Conservation (phyloP, 1,140 invertebrate species). For the Eurosta solidaginis region DNA sequence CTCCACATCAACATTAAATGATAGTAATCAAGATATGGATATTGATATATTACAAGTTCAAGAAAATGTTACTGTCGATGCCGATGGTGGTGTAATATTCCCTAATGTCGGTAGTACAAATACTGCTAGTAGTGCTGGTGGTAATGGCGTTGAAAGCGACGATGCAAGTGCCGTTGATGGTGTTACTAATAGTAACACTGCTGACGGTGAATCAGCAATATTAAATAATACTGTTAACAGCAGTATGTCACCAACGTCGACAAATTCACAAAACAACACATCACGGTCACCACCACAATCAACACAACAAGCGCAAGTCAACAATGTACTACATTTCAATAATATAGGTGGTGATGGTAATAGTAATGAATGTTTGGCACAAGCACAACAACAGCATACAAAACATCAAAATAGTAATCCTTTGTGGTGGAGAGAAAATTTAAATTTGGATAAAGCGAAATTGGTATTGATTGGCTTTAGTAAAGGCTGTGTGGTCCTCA, state of each 20-base stretch:
- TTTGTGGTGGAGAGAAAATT: conserved; percentile 61
- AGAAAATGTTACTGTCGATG: conserved; percentile 57
- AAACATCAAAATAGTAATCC: conserved; percentile 48
- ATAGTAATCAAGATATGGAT: conserved; percentile 61
- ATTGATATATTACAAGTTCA: conserved; percentile 64
- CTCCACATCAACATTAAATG: conserved; percentile 41
- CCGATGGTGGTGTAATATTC: conserved; percentile 48
- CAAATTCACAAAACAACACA: conserved; percentile 35
- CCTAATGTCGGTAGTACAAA: conserved; percentile 24
- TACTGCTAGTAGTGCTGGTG: conserved; percentile 23
- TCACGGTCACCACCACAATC: conserved; percentile 34
- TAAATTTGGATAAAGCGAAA: conserved; percentile 62
- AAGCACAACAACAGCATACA: conserved; percentile 35
- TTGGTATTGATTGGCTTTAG: conserved; percentile 82
- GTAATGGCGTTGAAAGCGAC: not conserved
- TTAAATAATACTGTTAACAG: conserved; percentile 37
- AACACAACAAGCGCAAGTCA: conserved; percentile 39
- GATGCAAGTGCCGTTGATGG: not conserved
- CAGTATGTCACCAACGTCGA: not conserved
- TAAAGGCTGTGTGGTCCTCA: conserved; percentile 90
- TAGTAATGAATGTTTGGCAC: conserved; percentile 39
- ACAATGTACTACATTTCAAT: conserved; percentile 51
- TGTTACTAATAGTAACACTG: not conserved
- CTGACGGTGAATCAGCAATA: not conserved
- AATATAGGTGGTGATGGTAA: conserved; percentile 35